Base-by-base conservation (phyloP, 2,888 invertebrate genomes). In the Quadroppia sp. region DNA sequence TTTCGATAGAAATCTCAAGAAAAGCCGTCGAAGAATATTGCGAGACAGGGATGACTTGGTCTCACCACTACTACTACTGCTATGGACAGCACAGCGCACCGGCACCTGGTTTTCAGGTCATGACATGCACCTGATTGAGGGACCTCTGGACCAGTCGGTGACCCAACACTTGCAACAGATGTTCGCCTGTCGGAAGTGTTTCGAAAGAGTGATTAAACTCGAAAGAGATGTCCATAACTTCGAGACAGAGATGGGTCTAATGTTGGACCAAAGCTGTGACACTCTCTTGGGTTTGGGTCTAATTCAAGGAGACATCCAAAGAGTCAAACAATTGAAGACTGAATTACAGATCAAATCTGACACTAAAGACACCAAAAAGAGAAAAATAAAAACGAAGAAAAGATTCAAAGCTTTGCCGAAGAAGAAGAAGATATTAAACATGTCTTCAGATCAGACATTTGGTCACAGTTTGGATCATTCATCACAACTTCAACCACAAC, bases 1-100 rank as follows among this genome's bases (percentile, higher is more conserved):
- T 67, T 67, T 67, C 13, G 67, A 67, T 20, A 1, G 67, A 36
- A 67, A 67, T 40, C 67, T 67, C 13, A 67, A 67, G 42, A 67
- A 67, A 67, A 67, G 67, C 36, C 67, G 67, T 40, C 67, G 67
- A 36, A 67, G 67, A 67, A 67, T 67, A 4, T 13, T 67, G 9
- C 6, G 67, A 15, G 67, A 67, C 4, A 67, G 67, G 67, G 67
- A 67, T 67, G 67, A 67, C 67, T 42, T 67, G 67, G 67, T 67
- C 23, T 67, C 67, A 4, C 67, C 67, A 2, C 15, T 67, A 1
- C 11, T 67, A 23, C n/a, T 67, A 1, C 25, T 67, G 3, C 32
- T 67, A 4, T 40, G 42, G 36, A 40, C 40, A 23, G 67, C 67
- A 20, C 40, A 36, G 40, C 36, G 42, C 9, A 67, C 67, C 23